These are phyloP conservation scores for Oncorhynchus gorbuscha DNA, from an alignment of 2,113 vertebrate species.

Conservation along the genomic window DNA sequence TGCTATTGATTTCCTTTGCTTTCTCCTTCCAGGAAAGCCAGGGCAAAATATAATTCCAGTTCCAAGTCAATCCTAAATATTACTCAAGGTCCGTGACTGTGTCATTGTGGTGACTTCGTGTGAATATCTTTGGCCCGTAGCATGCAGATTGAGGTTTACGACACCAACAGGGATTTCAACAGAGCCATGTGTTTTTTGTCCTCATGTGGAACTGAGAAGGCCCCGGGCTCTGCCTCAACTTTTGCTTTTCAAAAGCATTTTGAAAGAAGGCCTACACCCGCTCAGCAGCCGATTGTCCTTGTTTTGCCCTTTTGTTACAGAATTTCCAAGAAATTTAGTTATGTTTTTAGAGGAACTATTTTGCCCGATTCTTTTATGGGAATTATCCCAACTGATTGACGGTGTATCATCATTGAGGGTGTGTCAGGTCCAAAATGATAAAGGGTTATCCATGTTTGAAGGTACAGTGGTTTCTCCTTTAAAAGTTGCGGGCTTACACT, in stretches of 20 bases:
- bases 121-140: not conserved
- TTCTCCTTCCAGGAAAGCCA: conserved; percentile 10
- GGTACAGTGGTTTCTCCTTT: no score
- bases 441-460: no score
- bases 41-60: not conserved
- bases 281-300: not conserved
- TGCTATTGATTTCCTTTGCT: not conserved
- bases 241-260: not conserved
- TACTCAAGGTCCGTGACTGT: not conserved
- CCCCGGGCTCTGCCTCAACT: not conserved
- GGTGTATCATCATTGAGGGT: no score
- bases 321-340: no score
- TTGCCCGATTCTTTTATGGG: no score
- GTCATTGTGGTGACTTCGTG: conserved; percentile 34
- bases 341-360: no score
- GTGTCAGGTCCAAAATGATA: no score
- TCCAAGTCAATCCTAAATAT: conserved; percentile 1
- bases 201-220: not conserved
- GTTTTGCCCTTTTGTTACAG: no score
- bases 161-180: not conserved
- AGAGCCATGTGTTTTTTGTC: not conserved
- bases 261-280: not conserved
- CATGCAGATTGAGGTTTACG: conserved; percentile 15
- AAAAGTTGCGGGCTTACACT: no score
- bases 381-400: no score